These are phyloP conservation scores for Eretmocerus hayati DNA, from an alignment of 2,888 invertebrate genomes.

Conservation along the genomic window DNA sequence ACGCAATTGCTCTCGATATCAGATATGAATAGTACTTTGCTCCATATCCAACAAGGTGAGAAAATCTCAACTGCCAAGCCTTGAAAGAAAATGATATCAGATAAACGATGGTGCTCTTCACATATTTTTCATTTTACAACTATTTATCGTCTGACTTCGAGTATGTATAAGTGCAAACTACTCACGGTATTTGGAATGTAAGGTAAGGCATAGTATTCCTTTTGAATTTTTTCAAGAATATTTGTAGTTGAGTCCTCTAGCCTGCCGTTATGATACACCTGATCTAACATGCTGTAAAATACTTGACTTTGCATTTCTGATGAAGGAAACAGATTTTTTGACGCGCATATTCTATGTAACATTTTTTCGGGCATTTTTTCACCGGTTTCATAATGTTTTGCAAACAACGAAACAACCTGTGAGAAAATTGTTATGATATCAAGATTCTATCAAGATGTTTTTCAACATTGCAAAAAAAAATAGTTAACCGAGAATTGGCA, in stretches of 20 bases:
- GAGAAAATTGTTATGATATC: conserved; percentile 16
- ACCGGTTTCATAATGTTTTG: conserved; percentile 84
- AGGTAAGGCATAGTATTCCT: conserved; percentile 77
- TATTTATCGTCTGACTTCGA: too few relatives aligned
- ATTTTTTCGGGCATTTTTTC: conserved; percentile 75
- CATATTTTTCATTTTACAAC: too few relatives aligned
- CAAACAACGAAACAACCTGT: conserved; percentile 76
- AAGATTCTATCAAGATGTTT: too few relatives aligned
- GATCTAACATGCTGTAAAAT: conserved; percentile 90
- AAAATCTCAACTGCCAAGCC: conserved; percentile 94
- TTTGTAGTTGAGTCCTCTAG: conserved; percentile 60
- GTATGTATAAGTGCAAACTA: too few relatives aligned
- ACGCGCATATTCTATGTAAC: conserved; percentile 71
- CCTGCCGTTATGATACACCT: conserved; percentile 70
- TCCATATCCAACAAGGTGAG: conserved; percentile 95
- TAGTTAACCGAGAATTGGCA: neutral
- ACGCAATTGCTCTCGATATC: conserved; percentile 87
- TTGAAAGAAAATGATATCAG: conserved; percentile 34
- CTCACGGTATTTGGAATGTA: conserved; percentile 77
- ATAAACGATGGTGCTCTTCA: neutral
- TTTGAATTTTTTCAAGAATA: conserved; percentile 68
- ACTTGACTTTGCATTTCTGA: conserved; percentile 84
- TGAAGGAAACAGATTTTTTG: conserved; percentile 81
- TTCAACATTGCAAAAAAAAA: too few relatives aligned
- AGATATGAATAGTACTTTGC: conserved; percentile 98